Percentiles rank a stretch among this genome's conserved stretches.
Evolutionary conservation across 2,113 vertebrate genomes (phyloP).

Genomic region (Pyrgilauda ruficollis): DNA sequence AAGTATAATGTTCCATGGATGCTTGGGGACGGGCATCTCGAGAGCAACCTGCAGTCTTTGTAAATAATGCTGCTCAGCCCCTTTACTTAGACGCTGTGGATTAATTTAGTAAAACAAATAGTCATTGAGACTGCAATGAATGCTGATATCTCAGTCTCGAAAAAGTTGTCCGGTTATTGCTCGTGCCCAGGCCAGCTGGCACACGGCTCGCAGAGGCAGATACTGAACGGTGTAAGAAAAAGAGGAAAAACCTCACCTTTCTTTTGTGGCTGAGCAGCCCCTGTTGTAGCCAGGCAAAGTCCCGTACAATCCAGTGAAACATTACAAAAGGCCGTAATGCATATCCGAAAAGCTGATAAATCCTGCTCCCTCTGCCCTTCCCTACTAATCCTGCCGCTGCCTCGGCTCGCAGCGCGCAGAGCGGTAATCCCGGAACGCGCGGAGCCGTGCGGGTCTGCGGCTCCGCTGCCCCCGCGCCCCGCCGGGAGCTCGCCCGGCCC

Average conservation of each 20-base stretch:
- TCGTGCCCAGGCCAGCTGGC: neutral
- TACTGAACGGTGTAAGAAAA: neutral
- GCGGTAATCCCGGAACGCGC: neutral
- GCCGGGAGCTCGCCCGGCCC: neutral
- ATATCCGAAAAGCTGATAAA: neutral
- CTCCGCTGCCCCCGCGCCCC: neutral
- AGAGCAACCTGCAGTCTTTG: neutral
- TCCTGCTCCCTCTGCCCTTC: constrained; percentile 10
- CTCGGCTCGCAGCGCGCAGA: neutral
- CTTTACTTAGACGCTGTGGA: neutral
- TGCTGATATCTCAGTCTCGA: neutral
- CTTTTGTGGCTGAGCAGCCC: neutral
- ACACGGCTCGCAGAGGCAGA: neutral
- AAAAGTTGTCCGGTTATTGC: constrained; percentile 38
- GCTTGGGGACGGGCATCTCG: neutral
- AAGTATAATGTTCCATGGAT: neutral
- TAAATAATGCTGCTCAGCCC: neutral
- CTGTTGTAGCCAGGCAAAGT: neutral
- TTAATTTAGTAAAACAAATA: neutral
- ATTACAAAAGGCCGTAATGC: neutral
- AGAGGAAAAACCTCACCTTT: constrained; percentile 14
- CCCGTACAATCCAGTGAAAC: neutral
- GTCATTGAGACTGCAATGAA: neutral
- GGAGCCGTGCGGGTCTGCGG: neutral
- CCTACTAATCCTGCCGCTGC: neutral